These are phyloP conservation scores for Agraylea sexmaculata DNA, from an alignment of 1,140 invertebrate genomes.

Conservation along the genomic window DNA sequence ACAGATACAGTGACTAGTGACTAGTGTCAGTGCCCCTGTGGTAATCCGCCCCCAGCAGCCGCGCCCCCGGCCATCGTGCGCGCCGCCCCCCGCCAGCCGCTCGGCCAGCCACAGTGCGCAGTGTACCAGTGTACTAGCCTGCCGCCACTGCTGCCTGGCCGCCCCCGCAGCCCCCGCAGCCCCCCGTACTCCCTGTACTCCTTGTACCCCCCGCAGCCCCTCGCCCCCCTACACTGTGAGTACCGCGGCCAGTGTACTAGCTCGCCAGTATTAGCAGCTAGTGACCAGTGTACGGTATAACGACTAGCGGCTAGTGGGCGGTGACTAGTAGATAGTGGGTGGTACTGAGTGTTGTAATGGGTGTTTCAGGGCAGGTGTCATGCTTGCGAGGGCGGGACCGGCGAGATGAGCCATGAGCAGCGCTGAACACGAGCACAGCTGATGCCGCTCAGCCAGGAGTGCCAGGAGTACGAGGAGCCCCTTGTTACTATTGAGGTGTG, in stretches of 20 bases:
- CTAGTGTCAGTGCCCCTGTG: too few species aligned
- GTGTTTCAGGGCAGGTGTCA: not conserved
- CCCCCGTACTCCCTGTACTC: not conserved
- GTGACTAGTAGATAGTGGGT: not conserved
- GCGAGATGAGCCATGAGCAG: not conserved
- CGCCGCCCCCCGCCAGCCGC: too few species aligned
- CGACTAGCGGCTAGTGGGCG: not conserved
- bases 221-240: not conserved
- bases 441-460: conserved; percentile 42
- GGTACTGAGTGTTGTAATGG: not conserved
- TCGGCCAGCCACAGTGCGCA: too few species aligned
- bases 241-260: not conserved
- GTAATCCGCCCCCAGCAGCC: not conserved
- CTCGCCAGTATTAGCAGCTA: not conserved
- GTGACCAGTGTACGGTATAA: not conserved
- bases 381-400: not conserved
- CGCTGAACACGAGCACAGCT: conserved; percentile 25
- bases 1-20: too few species aligned
- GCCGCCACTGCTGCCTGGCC: too few species aligned
- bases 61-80: not conserved
- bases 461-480: conserved; percentile 41
- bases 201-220: not conserved
- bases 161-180: not conserved
- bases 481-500: conserved; percentile 43
- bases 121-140: too few species aligned